Base-by-base conservation (phyloP, 2,888 invertebrate genomes). In the Campoplex nolae region DNA sequence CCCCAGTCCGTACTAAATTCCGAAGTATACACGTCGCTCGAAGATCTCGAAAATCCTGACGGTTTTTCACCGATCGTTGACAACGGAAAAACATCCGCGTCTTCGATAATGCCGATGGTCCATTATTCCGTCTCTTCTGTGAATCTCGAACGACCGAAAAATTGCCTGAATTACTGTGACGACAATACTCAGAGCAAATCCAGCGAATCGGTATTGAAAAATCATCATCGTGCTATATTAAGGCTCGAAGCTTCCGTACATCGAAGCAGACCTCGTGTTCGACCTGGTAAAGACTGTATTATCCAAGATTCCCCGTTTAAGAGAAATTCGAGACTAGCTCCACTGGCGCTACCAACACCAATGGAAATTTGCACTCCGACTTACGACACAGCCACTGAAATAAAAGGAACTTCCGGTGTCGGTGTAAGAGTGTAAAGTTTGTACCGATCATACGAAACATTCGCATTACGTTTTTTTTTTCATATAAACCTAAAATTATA, bases 301-400 rank as follows among this genome's bases (percentile, higher is more conserved):
- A 67, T 92, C 18, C 91, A 90, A 48, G 90, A 91, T 42, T 67
- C 85, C 23, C 73, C 88, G 13, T 9, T 77, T 9, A 92, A 90
- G 82, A 90, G 80, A 65, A 88, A 79, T 7, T 58, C 91, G 13
- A 91, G 90, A 48, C 70, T 91, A 16, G 93, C 93, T 0, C 93
- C 93, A 0, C 89, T 94, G 6, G 93, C 93, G 7, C 89, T 88
- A 0, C 92, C 93, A 0, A 92, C 93, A 32, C 93, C 93, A 0
- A 93, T 93, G n/a, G 93, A 94, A 11, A 92, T 93, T 75, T 93
- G 91, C 62, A 93, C 93, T 8, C 93, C 93, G 3, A 93, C 92
- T 32, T 92, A 93, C 80, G 94, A 94, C 71, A 84, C 92, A 7
- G 68, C 86, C 11, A 83, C 92, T 3, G 93, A 93, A 58, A 92